A percentile compares a stretch with the other conserved stretches of the same genome.
These are phyloP conservation scores for Leiothrix lutea DNA, from an alignment of 2,113 vertebrate genomes.

Conservation along the genomic window DNA sequence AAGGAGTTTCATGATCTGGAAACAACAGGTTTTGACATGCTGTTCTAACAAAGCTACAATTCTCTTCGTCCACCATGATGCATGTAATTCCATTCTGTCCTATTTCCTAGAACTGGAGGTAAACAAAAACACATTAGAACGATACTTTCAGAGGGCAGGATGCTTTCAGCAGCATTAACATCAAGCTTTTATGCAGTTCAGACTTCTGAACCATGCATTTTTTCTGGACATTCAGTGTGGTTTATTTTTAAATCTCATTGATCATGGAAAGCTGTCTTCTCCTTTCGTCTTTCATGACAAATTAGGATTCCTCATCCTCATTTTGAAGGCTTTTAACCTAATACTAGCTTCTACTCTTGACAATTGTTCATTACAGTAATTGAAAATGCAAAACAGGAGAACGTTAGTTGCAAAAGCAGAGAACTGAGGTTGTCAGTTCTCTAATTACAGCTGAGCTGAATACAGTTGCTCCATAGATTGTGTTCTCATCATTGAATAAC, in stretches of 20 bases:
- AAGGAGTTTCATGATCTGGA: background rate
- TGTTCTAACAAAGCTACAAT: background rate
- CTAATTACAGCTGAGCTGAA: background rate
- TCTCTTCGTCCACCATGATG: background rate
- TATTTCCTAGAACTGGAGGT: background rate
- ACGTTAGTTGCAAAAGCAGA: background rate
- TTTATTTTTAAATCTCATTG: background rate
- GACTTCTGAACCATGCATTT: background rate
- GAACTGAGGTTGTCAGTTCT: background rate
- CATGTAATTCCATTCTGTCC: background rate
- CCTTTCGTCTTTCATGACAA: background rate
- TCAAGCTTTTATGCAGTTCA: background rate
- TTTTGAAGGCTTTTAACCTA: background rate
- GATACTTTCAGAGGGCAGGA: background rate
- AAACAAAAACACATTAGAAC: background rate
- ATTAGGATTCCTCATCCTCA: background rate
- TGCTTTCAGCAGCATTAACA: background rate
- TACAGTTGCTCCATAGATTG: background rate
- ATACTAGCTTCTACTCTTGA: background rate
- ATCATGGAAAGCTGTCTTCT: background rate
- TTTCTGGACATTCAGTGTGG: background rate
- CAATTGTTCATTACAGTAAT: background rate
- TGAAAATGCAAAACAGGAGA: background rate
- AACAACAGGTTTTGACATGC: background rate
- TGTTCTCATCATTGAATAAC: background rate